phyloP scores from a whole-genome alignment of 2,113 vertebrate species.

The Gadus macrocephalus region DNA sequence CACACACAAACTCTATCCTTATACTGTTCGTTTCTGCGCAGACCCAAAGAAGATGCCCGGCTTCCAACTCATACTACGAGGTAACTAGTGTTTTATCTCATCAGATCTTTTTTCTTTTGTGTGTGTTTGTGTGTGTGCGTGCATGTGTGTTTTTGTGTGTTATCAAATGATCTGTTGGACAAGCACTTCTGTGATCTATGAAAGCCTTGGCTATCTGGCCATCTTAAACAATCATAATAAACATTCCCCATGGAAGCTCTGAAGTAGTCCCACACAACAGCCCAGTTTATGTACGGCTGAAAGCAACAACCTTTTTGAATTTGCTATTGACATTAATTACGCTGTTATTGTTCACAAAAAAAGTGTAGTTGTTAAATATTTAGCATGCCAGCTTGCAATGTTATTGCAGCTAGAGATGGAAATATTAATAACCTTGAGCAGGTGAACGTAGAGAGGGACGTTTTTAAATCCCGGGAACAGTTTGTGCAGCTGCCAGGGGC shows the following conservation, averaged over 20 bases:
- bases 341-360: too few relatives aligned
- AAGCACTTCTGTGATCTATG: not conserved
- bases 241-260: not conserved
- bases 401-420: too few relatives aligned
- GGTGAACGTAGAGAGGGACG: too few relatives aligned
- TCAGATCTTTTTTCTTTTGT: not conserved
- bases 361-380: too few relatives aligned
- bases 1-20: slow-evolving; percentile 25
- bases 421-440: too few relatives aligned
- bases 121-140: slow-evolving; percentile 6
- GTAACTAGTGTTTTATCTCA: slow-evolving; percentile 45
- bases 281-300: not conserved
- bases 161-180: not conserved
- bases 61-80: slow-evolving; percentile 53
- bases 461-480: too few relatives aligned
- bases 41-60: slow-evolving; percentile 63
- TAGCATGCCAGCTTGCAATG: too few relatives aligned
- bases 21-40: slow-evolving; percentile 40
- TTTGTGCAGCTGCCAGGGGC: too few relatives aligned
- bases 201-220: not conserved
- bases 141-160: not conserved
- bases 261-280: not conserved
- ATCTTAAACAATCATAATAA: not conserved
- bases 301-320: too few relatives aligned
- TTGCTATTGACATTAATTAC: too few relatives aligned